phyloP scores from a whole-genome alignment of 2,113 vertebrate species.

The Prionailurus viverrinus region DNA sequence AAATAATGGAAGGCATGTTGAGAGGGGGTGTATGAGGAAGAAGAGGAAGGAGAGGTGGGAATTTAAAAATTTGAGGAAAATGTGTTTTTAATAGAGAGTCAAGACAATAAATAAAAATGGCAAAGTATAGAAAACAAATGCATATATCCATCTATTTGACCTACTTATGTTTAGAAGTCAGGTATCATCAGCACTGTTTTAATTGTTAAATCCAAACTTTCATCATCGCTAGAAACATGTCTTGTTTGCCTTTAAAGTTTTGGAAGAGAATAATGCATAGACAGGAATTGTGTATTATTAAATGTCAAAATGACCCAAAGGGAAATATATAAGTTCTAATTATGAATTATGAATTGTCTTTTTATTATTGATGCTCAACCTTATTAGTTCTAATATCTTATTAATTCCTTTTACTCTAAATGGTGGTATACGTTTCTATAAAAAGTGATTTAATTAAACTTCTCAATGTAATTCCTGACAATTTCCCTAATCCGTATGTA shows the following conservation, averaged over 20 bases:
- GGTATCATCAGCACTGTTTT: neutral
- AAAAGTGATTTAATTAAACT: neutral
- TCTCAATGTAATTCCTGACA: slow-evolving; percentile 40
- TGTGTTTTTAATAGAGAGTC: neutral
- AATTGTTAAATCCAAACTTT: neutral
- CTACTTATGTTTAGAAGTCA: neutral
- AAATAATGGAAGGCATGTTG: neutral
- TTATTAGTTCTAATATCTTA: slow-evolving; percentile 26
- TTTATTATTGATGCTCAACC: neutral
- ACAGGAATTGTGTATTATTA: neutral
- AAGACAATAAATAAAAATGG: neutral
- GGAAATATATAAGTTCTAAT: neutral
- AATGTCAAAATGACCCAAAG: neutral
- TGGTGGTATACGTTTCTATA: slow-evolving; percentile 6
- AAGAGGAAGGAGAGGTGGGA: neutral
- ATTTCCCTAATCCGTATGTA: neutral
- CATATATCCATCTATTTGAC: neutral
- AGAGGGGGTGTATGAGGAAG: fast-evolving
- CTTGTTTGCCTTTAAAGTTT: neutral
- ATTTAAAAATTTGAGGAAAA: neutral
- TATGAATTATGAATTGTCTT: neutral
- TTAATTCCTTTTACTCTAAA: neutral
- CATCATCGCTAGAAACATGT: neutral
- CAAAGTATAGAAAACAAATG: neutral
- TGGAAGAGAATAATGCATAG: neutral